Base-by-base conservation (phyloP, 2,797 vertebrate genomes). In the Halcyon leucocephala region DNA sequence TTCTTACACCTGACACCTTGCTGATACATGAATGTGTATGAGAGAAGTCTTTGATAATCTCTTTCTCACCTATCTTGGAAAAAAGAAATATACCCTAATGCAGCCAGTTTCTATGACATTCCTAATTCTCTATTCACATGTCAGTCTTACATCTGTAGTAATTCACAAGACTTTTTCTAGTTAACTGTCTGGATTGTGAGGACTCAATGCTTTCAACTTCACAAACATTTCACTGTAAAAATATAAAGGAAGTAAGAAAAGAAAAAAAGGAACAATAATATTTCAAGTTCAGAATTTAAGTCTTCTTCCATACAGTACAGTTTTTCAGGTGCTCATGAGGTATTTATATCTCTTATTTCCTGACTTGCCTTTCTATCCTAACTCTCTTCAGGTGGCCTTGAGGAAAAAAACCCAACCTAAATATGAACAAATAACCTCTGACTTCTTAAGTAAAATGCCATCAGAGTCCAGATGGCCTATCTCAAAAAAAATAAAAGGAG, bases 91-190 rank as follows among this genome's bases (percentile, higher is more conserved):
- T 14, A 13, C 12, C 12, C 2, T 49, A 72, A 42, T 72, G 22
- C 14, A 90, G 12, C 3, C 31, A n/a, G 4, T 93, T 87, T 91
- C 54, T 76, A 6, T 41, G 20, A 46, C 77, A 67, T 49, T 91
- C 41, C 22, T 12, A 67, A 4, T 82, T 84, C 54, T 76, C 15
- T 35, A 72, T 31, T 76, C 66, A 77, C 14, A 55, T 0, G 0
- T 58, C 51, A 77, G 29, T 65, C 41, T 57, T 54, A 78, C 3
- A 62, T 46, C 37, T 81, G 18, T 77, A 16, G 39, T 82, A 82
- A 89, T 82, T 92, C 55, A 87, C 16, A 77, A 62, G 33, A 51
- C 7, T 70, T 37, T 21, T 62, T 93, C 52, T 66, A 72, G 41
- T 46, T 80, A 26, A 16, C 2, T 70, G 65, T 39, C 46, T 78